Conservation (phyloP, 2,113 vertebrate genomes). For the Tichodroma muraria region DNA sequence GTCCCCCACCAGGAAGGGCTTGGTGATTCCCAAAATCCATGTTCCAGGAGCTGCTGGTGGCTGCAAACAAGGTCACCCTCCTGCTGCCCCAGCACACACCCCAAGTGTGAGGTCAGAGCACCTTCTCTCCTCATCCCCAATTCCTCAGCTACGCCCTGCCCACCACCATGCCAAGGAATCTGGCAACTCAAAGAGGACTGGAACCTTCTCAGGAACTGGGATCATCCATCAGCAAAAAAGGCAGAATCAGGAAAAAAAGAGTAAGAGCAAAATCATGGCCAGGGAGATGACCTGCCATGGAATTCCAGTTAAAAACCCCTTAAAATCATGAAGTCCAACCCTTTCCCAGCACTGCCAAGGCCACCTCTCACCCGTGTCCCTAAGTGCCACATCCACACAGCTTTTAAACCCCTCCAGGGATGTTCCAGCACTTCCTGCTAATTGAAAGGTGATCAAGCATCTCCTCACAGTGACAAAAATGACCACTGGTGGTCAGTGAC, state of each 20-base stretch:
- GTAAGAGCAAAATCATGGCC: background rate
- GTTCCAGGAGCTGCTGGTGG: background rate
- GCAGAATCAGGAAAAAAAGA: background rate
- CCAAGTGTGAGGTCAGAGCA: background rate
- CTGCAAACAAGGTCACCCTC: background rate
- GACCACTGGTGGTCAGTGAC: rapidly evolving
- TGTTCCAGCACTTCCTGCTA: background rate
- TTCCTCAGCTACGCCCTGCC: background rate
- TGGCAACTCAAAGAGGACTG: background rate
- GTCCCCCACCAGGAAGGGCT: background rate
- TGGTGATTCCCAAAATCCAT: background rate
- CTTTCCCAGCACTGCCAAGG: background rate
- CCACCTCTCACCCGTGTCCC: background rate
- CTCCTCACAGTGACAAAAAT: background rate
- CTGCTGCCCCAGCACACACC: background rate
- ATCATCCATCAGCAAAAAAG: background rate
- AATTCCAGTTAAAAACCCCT: background rate
- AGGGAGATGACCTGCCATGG: background rate
- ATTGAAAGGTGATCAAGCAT: background rate
- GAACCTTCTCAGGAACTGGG: background rate
- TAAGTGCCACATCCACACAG: background rate
- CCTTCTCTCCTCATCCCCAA: rapidly evolving
- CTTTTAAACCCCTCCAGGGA: background rate
- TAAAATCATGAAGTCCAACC: background rate
- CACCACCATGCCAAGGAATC: background rate